Base-by-base conservation (phyloP, 2,113 vertebrate species). In the Xenus cinereus region DNA sequence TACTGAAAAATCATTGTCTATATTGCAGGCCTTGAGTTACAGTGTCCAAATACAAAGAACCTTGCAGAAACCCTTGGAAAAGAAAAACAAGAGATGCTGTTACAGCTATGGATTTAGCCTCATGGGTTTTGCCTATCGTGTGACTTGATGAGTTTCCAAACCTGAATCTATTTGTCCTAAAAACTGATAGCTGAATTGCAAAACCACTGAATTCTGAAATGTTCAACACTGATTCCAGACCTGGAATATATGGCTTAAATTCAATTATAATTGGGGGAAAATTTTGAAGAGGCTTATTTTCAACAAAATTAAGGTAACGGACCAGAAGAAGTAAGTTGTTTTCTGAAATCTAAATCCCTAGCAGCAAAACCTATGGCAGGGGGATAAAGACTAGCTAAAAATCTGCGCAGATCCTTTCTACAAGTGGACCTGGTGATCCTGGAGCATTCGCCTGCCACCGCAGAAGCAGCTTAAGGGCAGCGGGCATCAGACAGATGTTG, bases 171-270 rank as follows among this genome's bases (percentile, higher is more conserved):
- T 67, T 77, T 86, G 83, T 69, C 66, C 50, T 64, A 84, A 94
- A 95, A 94, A 39, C 35, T 90, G 85, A 93, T 87, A 89, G 60
- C 60, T 60, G n/a, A 89, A 92, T 19, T 78, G 83, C 45, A 93
- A 92, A 87, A 32, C 66, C 66, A 84, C 67, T 32, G 32, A 77
- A 72, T 84, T 90, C 56, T 75, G 39, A 86, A 75, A 80, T 5
- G 43, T 64, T 87, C 10, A 8, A 46, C 28, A 43, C 18, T 59
- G 53, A 78, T 59, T 94, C 66, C 73, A 91, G 48, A 84, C 48
- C 39, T 63, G 56, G 86, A 74, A 39, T 21, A 6, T 32, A 81
- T 7, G 33, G 51, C 39, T 82, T 82, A 81, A 81, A 72, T 73
- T 75, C 57, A 48, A 21, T 53, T 91, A 53, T 14, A 73, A 79